Evolutionary conservation across 2,113 vertebrate species (phyloP).

Genomic region (Pyxicephalus adspersus): DNA sequence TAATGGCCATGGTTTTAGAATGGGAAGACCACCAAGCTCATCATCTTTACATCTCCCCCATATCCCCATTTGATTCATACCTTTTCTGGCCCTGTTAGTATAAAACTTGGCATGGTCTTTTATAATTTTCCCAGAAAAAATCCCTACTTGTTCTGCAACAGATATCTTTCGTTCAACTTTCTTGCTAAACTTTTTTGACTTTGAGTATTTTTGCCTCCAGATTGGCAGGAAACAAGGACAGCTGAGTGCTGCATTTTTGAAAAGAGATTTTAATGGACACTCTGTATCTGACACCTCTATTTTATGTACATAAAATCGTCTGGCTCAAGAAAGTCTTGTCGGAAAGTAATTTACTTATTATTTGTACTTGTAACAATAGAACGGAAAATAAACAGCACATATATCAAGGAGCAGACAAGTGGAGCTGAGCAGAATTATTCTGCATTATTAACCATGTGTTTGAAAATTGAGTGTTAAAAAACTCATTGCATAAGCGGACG

Average conservation of each 20-base stretch:
- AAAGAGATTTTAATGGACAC: constrained; percentile 25
- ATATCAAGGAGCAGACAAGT: constrained; percentile 4
- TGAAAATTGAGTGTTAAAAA: background rate
- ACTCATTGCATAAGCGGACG: too few relatives aligned
- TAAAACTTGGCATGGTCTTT: too few relatives aligned
- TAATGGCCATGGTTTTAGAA: too few relatives aligned
- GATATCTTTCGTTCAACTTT: background rate
- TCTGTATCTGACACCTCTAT: background rate
- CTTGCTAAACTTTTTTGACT: background rate
- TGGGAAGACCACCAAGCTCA: too few relatives aligned
- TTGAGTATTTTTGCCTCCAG: background rate
- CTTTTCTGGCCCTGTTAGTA: too few relatives aligned
- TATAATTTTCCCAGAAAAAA: too few relatives aligned
- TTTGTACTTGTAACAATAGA: constrained; percentile 44
- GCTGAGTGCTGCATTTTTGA: constrained; percentile 1
- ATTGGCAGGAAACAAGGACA: constrained; percentile 29
- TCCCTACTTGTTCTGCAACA: too few relatives aligned
- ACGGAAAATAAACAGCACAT: constrained; percentile 24
- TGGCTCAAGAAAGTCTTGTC: constrained; percentile 38
- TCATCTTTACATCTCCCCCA: too few relatives aligned
- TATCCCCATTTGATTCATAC: too few relatives aligned
- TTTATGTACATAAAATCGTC: constrained; percentile 21
- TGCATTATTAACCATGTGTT: constrained; percentile 12
- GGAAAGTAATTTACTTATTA: constrained; percentile 33
- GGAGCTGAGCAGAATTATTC: background rate